phyloP scores from a whole-genome alignment of 2,888 invertebrate genomes.

The Cyclophora punctaria region DNA sequence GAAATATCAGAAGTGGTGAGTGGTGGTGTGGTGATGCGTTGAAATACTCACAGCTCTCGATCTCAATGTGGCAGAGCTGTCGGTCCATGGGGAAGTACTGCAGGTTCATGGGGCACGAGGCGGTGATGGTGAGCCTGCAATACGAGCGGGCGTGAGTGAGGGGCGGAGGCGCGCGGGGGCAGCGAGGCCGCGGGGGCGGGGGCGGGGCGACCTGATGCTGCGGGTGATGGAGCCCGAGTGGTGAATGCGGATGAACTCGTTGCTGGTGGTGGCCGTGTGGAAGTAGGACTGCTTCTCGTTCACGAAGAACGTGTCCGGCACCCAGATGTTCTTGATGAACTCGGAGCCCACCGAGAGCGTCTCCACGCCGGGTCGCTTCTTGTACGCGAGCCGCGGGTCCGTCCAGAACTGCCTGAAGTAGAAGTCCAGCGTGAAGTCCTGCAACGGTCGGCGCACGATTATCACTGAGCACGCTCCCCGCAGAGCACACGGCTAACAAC shows the following conservation, averaged over 20 bases:
- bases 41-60: conserved; percentile 94
- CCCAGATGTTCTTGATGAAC: conserved; percentile 97
- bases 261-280: conserved; percentile 98
- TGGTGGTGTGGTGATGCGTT: conserved; percentile 7
- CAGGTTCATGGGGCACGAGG: conserved; percentile 94
- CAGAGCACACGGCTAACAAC: not conserved
- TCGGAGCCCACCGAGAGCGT: conserved; percentile 92
- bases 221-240: conserved; percentile 93
- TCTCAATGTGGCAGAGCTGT: conserved; percentile 92
- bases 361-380: conserved; percentile 87
- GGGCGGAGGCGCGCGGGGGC: not conserved
- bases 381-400: conserved; percentile 92
- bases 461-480: not conserved
- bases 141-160: conserved; percentile 4
- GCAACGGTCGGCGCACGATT: conserved; percentile 12
- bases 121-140: conserved; percentile 91
- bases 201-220: conserved; percentile 83
- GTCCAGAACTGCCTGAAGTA: conserved; percentile 98
- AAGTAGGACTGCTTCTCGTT: conserved; percentile 99
- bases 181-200: not conserved
- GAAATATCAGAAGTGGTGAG: too few relatives aligned
- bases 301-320: conserved; percentile 98
- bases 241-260: conserved; percentile 96
- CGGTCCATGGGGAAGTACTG: conserved; percentile 96
- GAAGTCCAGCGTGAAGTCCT: conserved; percentile 97